phyloP scores from a whole-genome alignment of 2,888 invertebrate genomes.

The Volucella inflata region DNA sequence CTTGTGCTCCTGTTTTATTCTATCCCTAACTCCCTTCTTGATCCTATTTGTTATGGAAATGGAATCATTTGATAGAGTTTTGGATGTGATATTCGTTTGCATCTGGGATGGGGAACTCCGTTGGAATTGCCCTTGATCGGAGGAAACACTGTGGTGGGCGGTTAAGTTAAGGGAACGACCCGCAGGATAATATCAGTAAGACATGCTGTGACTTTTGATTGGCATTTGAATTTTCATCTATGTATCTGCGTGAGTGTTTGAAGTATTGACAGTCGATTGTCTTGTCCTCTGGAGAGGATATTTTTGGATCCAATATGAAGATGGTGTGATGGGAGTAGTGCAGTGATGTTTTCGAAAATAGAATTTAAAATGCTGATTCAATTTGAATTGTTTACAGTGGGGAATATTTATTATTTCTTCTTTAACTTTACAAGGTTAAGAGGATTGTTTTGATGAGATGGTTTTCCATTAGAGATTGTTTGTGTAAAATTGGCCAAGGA shows the following conservation, averaged over 20 bases:
- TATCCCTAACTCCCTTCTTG: conserved; percentile 1
- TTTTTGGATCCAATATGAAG: not conserved
- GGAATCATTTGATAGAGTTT: conserved; percentile 46
- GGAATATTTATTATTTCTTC: not conserved
- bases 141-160: not conserved
- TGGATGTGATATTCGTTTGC: conserved; percentile 22
- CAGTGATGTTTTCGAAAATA: conserved; percentile 1
- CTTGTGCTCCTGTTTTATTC: not conserved
- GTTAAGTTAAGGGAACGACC: conserved; percentile 1
- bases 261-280: conserved; percentile 4
- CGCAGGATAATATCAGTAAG: not conserved
- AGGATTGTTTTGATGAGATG: conserved; percentile 52
- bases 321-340: not conserved
- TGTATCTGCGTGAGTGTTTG: not conserved
- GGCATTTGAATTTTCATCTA: conserved; percentile 18
- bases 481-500: not conserved
- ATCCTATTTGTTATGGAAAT: conserved; percentile 63
- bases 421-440: not conserved
- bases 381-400: conserved; percentile 7
- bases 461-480: not conserved
- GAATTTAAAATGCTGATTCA: conserved; percentile 12
- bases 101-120: not conserved
- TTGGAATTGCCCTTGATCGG: conserved; percentile 32
- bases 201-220: conserved; percentile 36
- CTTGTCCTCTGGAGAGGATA: not conserved